Evolutionary conservation across 2,888 invertebrate genomes (phyloP), one percentile per base, ranked within the genome.

Genomic region (Oeneis ivallda): DNA sequence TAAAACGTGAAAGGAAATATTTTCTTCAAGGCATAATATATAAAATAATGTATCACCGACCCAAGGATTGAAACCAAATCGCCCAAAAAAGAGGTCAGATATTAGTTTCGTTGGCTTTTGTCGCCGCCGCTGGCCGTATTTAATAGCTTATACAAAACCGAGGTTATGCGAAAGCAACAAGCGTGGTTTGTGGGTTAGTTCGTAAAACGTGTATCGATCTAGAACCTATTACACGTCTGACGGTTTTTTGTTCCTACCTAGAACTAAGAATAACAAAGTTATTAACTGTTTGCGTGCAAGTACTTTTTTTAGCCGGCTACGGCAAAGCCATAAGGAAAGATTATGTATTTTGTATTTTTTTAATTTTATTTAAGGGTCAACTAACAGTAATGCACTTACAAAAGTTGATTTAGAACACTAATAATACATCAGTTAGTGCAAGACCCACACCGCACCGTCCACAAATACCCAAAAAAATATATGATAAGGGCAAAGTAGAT

Each of bases 141-240:
- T 64, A 67, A 69, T 69, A 69, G 66, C 64, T 59, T 26, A 64
- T 59, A 65, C 66, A 66, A 68, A 65, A 65, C 69, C 59, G 64
- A 66, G 64, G 66, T 64, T 69, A n/a, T n/a, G 59, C 64, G 53
- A 61, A 67, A 65, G 62, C 67, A 65, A 69, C 67, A 69, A 65
- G 62, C 65, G 62, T 62, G 67, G 67, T 69, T 69, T 65, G 67
- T 67, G 56, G 62, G 58, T 63, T 45, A 54, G 17, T 49, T 17
- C 39, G 54, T 63, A 64, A 66, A 61, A 62, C 62, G 49, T 45
- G 37, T 68, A 66, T 69, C 62, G 66, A 69, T 69, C 64, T 62
- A 50, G 54, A 32, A 53, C 53, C 17, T 17, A 37, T n/a, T 45
- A 50, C 62, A 37, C 65, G 68, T 56, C 59, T 60, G 53, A 32